A percentile compares a stretch with the other conserved stretches of the same genome.
Evolutionary conservation across 2,888 invertebrate species (phyloP).

Genomic region (Nomada goodeniana): DNA sequence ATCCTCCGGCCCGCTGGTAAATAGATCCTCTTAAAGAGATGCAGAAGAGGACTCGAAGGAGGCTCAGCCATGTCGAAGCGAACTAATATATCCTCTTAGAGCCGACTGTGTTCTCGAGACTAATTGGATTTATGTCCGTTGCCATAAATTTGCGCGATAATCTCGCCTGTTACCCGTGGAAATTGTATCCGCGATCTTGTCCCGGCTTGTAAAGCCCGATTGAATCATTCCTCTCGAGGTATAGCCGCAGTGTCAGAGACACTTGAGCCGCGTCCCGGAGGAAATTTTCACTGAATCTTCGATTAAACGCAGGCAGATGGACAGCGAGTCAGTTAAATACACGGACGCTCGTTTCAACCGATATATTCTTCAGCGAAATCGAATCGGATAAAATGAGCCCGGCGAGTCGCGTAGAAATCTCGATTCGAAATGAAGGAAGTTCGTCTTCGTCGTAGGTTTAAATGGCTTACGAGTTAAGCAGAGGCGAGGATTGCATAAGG

Average conservation of each 20-base stretch:
- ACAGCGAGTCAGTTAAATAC: no score
- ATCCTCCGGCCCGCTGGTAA: constrained; percentile 47
- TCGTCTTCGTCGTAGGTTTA: constrained; percentile 49
- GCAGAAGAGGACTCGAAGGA: constrained; percentile 19
- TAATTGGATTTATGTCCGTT: constrained; percentile 56
- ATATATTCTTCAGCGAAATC: no score
- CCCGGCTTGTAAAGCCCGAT: constrained; percentile 14
- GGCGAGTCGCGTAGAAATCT: not conserved
- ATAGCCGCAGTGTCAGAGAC: not conserved
- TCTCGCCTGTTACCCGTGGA: constrained; percentile 25
- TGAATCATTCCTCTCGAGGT: not conserved
- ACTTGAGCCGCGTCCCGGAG: not conserved
- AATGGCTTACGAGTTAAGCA: constrained; percentile 49
- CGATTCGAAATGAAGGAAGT: constrained; percentile 40
- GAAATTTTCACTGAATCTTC: not conserved
- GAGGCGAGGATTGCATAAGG: constrained; percentile 18
- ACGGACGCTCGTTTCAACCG: no score
- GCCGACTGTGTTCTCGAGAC: constrained; percentile 36
- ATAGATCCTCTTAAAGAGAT: constrained; percentile 54
- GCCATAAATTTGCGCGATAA: constrained; percentile 52
- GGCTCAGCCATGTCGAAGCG: constrained; percentile 56
- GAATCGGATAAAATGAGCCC: no score
- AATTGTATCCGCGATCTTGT: constrained; percentile 38
- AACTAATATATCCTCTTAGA: constrained; percentile 67
- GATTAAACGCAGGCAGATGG: no score